Evolutionary conservation across 2,888 invertebrate genomes (phyloP).

Genomic region (Cacoxenus indagator): DNA sequence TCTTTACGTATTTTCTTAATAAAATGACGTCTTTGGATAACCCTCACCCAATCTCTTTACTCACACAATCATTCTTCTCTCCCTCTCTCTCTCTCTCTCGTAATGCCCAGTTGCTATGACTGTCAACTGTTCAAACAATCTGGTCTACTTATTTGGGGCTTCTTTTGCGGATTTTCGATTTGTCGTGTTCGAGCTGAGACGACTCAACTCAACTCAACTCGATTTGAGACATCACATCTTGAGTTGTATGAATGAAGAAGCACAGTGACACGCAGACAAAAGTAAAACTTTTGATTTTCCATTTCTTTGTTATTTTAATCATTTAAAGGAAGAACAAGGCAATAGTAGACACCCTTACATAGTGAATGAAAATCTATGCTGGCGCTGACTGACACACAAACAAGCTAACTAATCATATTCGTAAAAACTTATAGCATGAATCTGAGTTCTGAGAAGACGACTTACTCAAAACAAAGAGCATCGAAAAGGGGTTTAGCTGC

Average conservation of each 20-base stretch:
- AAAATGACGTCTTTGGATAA: neutral
- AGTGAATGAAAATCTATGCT: neutral
- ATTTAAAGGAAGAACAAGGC: constrained; percentile 8
- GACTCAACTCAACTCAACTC: neutral
- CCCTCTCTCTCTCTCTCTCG: neutral
- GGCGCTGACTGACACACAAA: neutral
- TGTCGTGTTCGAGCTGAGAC: neutral
- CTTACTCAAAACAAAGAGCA: constrained; percentile 47
- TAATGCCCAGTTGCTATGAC: neutral
- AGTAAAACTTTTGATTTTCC: constrained; percentile 13
- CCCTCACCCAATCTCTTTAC: neutral
- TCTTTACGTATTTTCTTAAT: constrained; percentile 17
- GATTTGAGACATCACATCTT: neutral
- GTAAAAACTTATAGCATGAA: constrained; percentile 33
- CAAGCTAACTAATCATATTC: constrained; percentile 43
- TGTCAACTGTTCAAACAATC: constrained; percentile 14
- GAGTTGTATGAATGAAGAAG: neutral
- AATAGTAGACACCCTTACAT: constrained; percentile 1
- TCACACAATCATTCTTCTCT: too few relatives aligned
- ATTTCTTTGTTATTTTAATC: constrained; percentile 20
- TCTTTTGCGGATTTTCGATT: constrained; percentile 10
- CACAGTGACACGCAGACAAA: neutral
- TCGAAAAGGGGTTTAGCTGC: constrained; percentile 41
- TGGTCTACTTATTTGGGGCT: neutral
- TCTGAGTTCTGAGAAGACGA: constrained; percentile 39